Percentiles rank a stretch among this genome's conserved stretches.
Evolutionary conservation across 2,113 vertebrate genomes (phyloP).

Genomic region (Coryphaenoides rupestris): DNA sequence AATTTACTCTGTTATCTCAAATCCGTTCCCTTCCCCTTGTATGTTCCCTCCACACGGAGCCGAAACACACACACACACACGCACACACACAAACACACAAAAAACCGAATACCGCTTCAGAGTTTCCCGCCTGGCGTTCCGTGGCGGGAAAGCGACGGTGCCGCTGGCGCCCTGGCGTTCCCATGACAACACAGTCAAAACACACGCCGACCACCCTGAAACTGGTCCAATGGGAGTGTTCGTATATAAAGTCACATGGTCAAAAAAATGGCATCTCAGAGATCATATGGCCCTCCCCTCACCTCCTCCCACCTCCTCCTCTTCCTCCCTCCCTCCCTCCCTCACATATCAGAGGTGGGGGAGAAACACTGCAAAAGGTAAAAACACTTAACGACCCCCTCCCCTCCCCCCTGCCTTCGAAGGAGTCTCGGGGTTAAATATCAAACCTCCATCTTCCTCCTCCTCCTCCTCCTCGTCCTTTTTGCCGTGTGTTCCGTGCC

Average conservation of each 20-base stretch:
- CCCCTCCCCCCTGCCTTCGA: too few species aligned
- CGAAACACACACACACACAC: too few species aligned
- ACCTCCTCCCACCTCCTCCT: too few species aligned
- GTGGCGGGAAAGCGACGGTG: not conserved
- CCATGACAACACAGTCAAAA: too few species aligned
- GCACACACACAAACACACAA: too few species aligned
- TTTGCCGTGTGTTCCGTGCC: not conserved
- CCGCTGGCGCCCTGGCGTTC: not conserved
- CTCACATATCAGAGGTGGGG: not conserved
- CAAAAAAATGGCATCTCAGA: slow-evolving; percentile 1
- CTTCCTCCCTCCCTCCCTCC: not conserved
- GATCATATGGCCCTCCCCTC: too few species aligned
- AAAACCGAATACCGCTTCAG: not conserved
- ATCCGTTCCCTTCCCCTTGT: not conserved
- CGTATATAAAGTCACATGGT: not conserved
- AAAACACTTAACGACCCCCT: not conserved
- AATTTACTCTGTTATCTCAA: not conserved
- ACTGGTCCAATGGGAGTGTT: not conserved
- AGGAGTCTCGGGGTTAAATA: not conserved
- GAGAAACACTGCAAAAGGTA: not conserved
- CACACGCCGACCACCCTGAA: too few species aligned
- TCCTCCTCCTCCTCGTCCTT: not conserved
- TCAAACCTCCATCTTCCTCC: not conserved
- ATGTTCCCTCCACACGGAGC: not conserved
- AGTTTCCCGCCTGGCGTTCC: not conserved